phyloP scores from a whole-genome alignment of 2,113 vertebrate species.

The Indicator indicator region DNA sequence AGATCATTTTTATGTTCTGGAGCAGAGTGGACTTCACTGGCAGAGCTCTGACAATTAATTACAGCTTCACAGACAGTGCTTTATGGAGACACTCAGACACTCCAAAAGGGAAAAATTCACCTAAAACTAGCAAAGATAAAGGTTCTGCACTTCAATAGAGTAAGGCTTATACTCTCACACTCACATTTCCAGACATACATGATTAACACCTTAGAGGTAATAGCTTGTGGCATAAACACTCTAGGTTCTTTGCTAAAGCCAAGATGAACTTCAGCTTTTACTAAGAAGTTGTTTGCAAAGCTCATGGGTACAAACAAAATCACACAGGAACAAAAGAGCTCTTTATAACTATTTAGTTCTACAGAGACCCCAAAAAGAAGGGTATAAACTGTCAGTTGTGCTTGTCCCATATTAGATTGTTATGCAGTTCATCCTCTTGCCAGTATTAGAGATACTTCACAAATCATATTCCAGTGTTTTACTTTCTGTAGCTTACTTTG shows the following conservation, averaged over 20 bases:
- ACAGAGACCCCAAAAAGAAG: background rate
- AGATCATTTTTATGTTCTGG: background rate
- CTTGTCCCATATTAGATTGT: background rate
- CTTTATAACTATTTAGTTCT: background rate
- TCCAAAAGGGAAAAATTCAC: background rate
- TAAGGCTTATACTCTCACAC: accelerated
- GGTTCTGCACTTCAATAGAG: background rate
- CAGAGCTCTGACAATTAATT: constrained; percentile 10
- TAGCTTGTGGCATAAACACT: background rate
- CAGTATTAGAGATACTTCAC: background rate
- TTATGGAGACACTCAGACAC: background rate
- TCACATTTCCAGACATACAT: background rate
- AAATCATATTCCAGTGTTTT: background rate
- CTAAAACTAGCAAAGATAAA: background rate
- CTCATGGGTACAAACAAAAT: background rate
- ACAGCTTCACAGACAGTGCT: background rate
- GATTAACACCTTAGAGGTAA: background rate
- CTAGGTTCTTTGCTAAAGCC: background rate
- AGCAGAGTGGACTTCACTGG: background rate
- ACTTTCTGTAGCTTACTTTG: background rate
- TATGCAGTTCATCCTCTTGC: background rate
- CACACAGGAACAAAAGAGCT: background rate
- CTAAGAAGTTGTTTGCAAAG: background rate
- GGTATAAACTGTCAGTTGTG: background rate
- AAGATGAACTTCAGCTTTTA: background rate